Evolutionary conservation across 2,113 vertebrate species (phyloP).

Genomic region (Mesembrinibis cayennensis): DNA sequence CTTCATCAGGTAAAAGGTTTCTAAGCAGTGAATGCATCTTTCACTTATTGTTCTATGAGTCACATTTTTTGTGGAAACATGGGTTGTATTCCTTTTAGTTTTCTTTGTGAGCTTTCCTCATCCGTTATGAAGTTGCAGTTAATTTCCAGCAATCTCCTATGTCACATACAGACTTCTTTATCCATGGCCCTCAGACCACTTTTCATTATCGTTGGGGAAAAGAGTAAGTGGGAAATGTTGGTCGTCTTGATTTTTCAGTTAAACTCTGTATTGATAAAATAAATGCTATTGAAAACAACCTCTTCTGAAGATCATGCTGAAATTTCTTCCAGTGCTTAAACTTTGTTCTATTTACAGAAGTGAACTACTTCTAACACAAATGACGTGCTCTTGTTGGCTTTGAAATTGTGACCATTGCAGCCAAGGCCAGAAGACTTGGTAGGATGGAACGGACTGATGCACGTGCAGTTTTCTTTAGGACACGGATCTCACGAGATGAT

Average conservation of each 20-base stretch:
- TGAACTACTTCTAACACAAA: background rate
- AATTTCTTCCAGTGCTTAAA: background rate
- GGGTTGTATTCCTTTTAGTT: background rate
- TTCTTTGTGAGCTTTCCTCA: background rate
- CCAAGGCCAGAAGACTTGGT: background rate
- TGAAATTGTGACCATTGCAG: background rate
- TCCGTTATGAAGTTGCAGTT: background rate
- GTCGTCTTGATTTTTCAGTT: background rate
- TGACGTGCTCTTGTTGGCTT: accelerated
- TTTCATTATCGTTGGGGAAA: background rate
- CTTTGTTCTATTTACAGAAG: background rate
- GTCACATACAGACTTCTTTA: background rate
- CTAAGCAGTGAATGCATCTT: background rate
- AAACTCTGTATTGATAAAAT: background rate
- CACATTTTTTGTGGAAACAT: background rate
- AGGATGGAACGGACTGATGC: background rate
- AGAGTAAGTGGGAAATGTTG: background rate
- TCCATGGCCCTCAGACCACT: background rate
- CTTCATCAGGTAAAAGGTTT: background rate
- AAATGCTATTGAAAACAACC: background rate
- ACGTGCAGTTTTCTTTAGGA: background rate
- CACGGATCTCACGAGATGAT: background rate
- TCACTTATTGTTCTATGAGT: background rate
- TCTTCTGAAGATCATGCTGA: background rate
- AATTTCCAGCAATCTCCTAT: background rate